A percentile compares a stretch with the other conserved stretches of the same genome.
phyloP scores from a whole-genome alignment of 2,113 vertebrate species.

The Embiotoca jacksoni region DNA sequence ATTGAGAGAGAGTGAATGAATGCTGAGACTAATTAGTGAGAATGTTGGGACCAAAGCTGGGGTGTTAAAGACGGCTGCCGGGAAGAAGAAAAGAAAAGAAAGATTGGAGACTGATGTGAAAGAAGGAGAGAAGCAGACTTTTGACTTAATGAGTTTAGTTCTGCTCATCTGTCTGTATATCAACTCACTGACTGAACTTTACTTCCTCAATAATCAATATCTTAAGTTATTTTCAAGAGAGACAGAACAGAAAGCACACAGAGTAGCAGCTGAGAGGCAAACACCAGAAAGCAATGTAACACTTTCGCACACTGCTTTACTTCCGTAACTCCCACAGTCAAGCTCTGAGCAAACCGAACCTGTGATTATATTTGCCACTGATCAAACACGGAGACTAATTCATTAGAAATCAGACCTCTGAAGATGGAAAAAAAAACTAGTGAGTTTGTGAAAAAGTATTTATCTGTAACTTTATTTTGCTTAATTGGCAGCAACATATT shows the following conservation, averaged over 20 bases:
- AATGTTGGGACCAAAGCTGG: constrained; percentile 28
- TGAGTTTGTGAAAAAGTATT: background rate
- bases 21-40: constrained; percentile 35
- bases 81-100: constrained; percentile 26
- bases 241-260: background rate
- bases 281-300: background rate
- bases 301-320: constrained; percentile 10
- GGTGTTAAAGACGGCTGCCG: constrained; percentile 39
- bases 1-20: constrained; percentile 28
- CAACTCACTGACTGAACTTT: background rate
- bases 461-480: too few species aligned
- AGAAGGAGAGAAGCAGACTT: constrained; percentile 21
- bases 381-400: background rate
- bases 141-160: constrained; percentile 38
- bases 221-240: constrained; percentile 13
- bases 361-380: constrained; percentile 15
- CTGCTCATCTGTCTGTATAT: constrained; percentile 33
- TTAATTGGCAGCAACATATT: background rate
- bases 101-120: constrained; percentile 30
- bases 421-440: constrained; percentile 1
- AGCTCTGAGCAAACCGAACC: constrained; percentile 10
- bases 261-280: background rate
- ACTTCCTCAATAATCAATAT: constrained; percentile 11
- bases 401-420: constrained; percentile 26
- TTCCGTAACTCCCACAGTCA: constrained; percentile 10